These are phyloP conservation scores for Scrobipalpa atriplicella DNA, from an alignment of 2,888 invertebrate genomes.

Conservation along the genomic window DNA sequence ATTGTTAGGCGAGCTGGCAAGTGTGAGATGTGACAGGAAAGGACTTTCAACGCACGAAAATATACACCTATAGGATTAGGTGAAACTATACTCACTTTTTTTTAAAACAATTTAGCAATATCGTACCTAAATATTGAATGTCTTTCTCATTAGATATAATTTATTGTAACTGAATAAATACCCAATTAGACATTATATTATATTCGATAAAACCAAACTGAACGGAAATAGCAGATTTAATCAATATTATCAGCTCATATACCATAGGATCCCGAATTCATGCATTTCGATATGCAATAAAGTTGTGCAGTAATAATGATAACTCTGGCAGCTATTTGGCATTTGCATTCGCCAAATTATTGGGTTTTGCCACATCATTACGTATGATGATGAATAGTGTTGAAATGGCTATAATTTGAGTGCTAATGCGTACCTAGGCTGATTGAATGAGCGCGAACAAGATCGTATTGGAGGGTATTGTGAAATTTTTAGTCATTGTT, in stretches of 20 bases:
- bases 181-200: too few species aligned
- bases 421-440: constrained; percentile 1
- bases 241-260: background rate
- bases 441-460: constrained; percentile 1
- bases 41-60: too few species aligned
- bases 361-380: constrained; percentile 17
- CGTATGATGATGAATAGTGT: constrained; percentile 18
- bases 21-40: too few species aligned
- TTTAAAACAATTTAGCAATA: too few species aligned
- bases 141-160: too few species aligned
- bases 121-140: too few species aligned
- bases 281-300: constrained; percentile 2
- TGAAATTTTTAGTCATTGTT: background rate
- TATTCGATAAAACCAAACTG: too few species aligned
- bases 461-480: background rate
- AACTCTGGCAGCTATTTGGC: constrained; percentile 5
- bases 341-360: constrained; percentile 19
- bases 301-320: background rate
- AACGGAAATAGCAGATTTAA: background rate
- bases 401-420: constrained; percentile 8
- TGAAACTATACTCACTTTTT: too few species aligned
- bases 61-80: too few species aligned
- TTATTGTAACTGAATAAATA: too few species aligned
- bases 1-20: too few species aligned
- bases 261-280: background rate